Evolutionary conservation across 2,113 vertebrate genomes (phyloP).

Genomic region (Rhinichthys klamathensis): DNA sequence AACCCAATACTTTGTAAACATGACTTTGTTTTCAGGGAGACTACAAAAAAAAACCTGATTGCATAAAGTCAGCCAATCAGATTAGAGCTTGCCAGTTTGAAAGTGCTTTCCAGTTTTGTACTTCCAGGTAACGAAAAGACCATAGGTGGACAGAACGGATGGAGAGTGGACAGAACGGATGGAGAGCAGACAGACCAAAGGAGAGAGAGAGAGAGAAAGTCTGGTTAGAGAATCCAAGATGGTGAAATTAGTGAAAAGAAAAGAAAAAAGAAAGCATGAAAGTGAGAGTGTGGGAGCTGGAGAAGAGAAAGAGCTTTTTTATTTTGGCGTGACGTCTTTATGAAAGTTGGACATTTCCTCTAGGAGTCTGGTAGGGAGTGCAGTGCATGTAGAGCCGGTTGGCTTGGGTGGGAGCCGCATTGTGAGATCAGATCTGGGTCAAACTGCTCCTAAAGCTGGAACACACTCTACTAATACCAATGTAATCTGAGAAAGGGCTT

Average conservation of each 20-base stretch:
- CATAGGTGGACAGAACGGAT: background rate
- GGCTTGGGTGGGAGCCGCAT: constrained; percentile 52
- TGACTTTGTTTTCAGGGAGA: background rate
- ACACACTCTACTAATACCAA: constrained; percentile 14
- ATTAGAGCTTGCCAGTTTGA: background rate
- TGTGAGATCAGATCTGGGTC: constrained; percentile 57
- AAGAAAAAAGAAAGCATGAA: constrained; percentile 13
- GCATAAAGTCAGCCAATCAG: background rate
- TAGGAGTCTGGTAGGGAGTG: constrained; percentile 27
- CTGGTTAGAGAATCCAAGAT: background rate
- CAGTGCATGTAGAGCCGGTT: constrained; percentile 3
- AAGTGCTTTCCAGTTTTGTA: constrained; percentile 2
- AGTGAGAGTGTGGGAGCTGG: constrained; percentile 41
- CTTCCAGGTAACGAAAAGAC: background rate
- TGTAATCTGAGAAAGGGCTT: background rate
- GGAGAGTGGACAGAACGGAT: background rate
- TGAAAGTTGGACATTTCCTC: constrained; percentile 71
- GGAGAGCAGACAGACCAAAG: background rate
- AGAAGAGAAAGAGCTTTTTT: constrained; percentile 47
- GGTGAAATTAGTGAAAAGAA: constrained; percentile 19
- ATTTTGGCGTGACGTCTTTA: constrained; percentile 68
- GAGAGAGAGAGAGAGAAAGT: background rate
- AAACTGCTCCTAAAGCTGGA: constrained; percentile 42
- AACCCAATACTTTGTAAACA: background rate
- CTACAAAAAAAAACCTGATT: background rate